phyloP scores from a whole-genome alignment of 1,140 invertebrate species.

The Hestina assimilis region DNA sequence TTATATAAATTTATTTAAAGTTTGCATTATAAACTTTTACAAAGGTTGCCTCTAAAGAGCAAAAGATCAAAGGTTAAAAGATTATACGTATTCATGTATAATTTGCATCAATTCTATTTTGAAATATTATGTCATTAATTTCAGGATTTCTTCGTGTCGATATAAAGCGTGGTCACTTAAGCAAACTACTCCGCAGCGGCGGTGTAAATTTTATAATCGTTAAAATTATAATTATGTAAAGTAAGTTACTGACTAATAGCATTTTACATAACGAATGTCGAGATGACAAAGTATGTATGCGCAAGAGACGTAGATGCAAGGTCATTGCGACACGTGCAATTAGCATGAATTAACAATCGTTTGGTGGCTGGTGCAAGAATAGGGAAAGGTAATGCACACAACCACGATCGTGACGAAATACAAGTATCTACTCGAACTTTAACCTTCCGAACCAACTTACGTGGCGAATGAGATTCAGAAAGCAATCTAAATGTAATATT shows the following conservation, averaged over 20 bases:
- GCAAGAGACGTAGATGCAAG: constrained; percentile 24
- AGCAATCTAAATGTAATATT: background rate
- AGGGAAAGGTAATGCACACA: constrained; percentile 14
- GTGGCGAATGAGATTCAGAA: constrained; percentile 8
- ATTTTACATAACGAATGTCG: constrained; percentile 14
- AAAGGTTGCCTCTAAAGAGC: no score
- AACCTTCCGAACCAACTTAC: constrained; percentile 21
- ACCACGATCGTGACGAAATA: constrained; percentile 19
- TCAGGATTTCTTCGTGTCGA: no score
- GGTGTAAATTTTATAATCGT: background rate
- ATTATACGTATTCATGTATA: no score
- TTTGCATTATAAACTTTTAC: no score
- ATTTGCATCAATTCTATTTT: no score
- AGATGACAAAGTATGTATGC: constrained; percentile 8
- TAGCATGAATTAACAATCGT: constrained; percentile 35
- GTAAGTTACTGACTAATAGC: constrained; percentile 9
- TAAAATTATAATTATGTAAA: background rate
- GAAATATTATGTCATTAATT: no score
- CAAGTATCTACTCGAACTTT: constrained; percentile 16
- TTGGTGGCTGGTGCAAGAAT: constrained; percentile 5
- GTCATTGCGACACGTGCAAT: constrained; percentile 34
- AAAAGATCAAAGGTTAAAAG: no score
- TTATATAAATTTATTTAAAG: no score
- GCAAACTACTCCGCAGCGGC: no score
- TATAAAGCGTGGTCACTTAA: no score